Evolutionary conservation across 2,888 invertebrate genomes (phyloP).

Genomic region (Pyralis farinalis): DNA sequence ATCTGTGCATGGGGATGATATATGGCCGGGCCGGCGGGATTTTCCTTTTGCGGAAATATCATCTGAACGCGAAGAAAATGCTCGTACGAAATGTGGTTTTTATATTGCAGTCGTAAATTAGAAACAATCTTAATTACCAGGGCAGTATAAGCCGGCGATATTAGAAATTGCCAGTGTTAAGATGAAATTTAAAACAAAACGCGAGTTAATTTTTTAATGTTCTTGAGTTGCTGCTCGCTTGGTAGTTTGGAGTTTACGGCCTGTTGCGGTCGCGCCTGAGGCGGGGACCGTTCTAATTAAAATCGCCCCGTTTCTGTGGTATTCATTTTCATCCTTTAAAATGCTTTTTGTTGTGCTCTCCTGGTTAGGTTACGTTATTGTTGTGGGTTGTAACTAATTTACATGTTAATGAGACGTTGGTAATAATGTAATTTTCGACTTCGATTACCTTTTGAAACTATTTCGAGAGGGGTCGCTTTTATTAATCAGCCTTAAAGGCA

Average conservation of each 20-base stretch:
- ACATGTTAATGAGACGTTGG: slow-evolving; percentile 72
- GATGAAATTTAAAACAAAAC: slow-evolving; percentile 29
- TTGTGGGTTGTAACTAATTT: slow-evolving; percentile 73
- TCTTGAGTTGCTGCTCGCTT: slow-evolving; percentile 22
- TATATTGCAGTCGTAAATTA: slow-evolving; percentile 6
- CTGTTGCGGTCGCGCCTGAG: slow-evolving; percentile 60
- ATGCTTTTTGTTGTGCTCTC: slow-evolving; percentile 65
- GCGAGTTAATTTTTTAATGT: slow-evolving; percentile 44
- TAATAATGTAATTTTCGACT: slow-evolving; percentile 40
- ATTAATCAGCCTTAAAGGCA: neutral
- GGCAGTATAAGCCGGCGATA: slow-evolving; percentile 3
- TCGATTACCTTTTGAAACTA: slow-evolving; percentile 24
- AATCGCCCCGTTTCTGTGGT: slow-evolving; percentile 72
- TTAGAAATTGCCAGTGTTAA: slow-evolving; percentile 4
- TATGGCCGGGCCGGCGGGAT: slow-evolving; percentile 45
- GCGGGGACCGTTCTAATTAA: slow-evolving; percentile 71
- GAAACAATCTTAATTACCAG: slow-evolving; percentile 7
- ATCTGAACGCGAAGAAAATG: slow-evolving; percentile 33
- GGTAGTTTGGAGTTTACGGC: slow-evolving; percentile 24
- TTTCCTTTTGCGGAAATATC: slow-evolving; percentile 56
- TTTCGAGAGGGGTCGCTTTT: slow-evolving; percentile 5
- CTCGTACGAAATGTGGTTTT: slow-evolving; percentile 16
- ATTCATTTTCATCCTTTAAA: slow-evolving; percentile 74
- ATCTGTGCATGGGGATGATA: slow-evolving; percentile 71
- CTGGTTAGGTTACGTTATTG: slow-evolving; percentile 66